Evolutionary conservation across 2,113 vertebrate genomes (phyloP).

Genomic region (Melanocharis versteri): DNA sequence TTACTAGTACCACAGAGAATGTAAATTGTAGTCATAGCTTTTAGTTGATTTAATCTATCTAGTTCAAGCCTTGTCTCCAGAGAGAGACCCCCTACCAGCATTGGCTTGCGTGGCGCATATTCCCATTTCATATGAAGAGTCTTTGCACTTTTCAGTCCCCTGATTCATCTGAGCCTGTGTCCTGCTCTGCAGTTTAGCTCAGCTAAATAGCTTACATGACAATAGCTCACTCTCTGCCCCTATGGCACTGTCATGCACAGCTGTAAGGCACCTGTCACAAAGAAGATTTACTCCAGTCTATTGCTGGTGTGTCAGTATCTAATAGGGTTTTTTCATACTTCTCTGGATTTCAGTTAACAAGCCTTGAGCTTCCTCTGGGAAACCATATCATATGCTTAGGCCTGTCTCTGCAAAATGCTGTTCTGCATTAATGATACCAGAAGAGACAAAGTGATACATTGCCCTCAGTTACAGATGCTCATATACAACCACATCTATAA

Average conservation of each 20-base stretch:
- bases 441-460: not conserved
- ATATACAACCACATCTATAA: not conserved
- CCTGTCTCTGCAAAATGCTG: not conserved
- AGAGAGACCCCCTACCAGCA: constrained; percentile 4
- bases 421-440: not conserved
- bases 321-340: not conserved
- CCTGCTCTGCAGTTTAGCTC: not conserved
- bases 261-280: not conserved
- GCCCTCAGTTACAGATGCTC: not conserved
- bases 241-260: not conserved
- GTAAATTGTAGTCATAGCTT: constrained; percentile 35
- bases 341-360: not conserved
- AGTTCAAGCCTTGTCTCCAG: not conserved
- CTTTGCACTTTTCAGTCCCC: not conserved
- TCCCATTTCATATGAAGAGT: constrained; percentile 26
- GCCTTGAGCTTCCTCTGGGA: not conserved
- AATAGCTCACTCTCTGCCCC: not conserved
- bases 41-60: constrained; percentile 44
- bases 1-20: constrained; percentile 8
- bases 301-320: not conserved
- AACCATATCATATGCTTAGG: not conserved
- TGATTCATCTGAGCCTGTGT: not conserved
- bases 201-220: not conserved
- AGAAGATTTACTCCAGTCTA: not conserved
- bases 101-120: not conserved